phyloP scores from a whole-genome alignment of 1,140 invertebrate genomes.

The Nylanderia fulva region DNA sequence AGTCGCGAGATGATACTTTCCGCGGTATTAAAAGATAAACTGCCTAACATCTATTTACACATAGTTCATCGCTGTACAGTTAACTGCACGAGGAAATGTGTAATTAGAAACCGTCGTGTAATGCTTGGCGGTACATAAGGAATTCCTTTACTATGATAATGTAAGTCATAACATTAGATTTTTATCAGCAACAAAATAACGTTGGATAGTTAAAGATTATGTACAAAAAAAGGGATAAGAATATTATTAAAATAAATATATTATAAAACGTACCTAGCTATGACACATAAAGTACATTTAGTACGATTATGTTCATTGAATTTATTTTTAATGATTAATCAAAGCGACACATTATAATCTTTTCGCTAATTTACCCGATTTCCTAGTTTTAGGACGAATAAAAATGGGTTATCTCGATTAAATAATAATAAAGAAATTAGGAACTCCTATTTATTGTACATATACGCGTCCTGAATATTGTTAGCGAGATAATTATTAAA shows the following conservation, averaged over 20 bases:
- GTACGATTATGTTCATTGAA: not conserved
- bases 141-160: constrained; percentile 25
- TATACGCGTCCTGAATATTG: not conserved
- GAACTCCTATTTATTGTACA: constrained; percentile 8
- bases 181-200: constrained; percentile 3
- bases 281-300: not conserved
- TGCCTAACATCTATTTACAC: constrained; percentile 6
- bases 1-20: constrained; percentile 7
- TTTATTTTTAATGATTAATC: too few relatives aligned
- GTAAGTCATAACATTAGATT: constrained; percentile 20
- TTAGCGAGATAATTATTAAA: not conserved
- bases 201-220: not conserved
- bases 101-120: constrained; percentile 18
- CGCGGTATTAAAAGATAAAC: constrained; percentile 20
- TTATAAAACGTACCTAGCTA: too few relatives aligned
- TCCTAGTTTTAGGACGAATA: not conserved
- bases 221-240: constrained; percentile 6
- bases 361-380: not conserved
- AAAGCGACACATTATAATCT: not conserved
- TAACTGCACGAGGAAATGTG: constrained; percentile 6
- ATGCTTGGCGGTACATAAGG: not conserved
- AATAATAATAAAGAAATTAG: constrained; percentile 6
- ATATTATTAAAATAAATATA: constrained; percentile 1
- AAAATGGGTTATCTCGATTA: not conserved
- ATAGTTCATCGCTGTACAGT: not conserved